phyloP scores from a whole-genome alignment of 2,888 invertebrate genomes.

The Mystacides longicornis region DNA sequence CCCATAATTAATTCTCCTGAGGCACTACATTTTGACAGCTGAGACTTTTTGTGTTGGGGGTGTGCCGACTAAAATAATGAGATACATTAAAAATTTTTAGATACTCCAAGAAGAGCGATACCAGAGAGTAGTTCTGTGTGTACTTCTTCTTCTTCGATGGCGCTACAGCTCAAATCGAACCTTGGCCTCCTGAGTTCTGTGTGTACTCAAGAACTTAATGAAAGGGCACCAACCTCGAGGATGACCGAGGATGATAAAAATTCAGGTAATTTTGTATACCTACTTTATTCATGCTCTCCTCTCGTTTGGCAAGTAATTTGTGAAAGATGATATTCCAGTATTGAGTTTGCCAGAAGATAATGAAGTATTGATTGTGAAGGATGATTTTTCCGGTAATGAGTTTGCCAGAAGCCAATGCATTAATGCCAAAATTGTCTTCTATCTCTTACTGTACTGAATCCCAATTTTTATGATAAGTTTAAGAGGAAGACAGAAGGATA shows the following conservation, averaged over 20 bases:
- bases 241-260: not conserved
- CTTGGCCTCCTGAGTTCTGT: no score
- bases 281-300: not conserved
- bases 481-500: not conserved
- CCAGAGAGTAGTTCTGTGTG: not conserved
- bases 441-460: not conserved
- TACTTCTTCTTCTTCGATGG: no score
- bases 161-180: no score
- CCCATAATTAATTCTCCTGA: no score
- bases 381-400: no score
- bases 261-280: not conserved
- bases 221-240: not conserved
- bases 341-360: constrained; percentile 1
- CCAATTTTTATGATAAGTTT: not conserved
- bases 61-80: not conserved
- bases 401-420: no score
- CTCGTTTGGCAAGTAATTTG: no score
- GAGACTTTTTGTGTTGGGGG: no score
- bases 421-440: not conserved
- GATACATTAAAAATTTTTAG: not conserved
- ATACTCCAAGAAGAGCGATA: not conserved
- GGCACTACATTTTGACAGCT: no score
- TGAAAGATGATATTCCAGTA: not conserved
- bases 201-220: not conserved
- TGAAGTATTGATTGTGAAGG: no score